Percentiles rank a stretch among this genome's conserved stretches.
These are phyloP conservation scores for Drosophila insularis DNA, from an alignment of 1,140 invertebrate genomes.

Conservation along the genomic window DNA sequence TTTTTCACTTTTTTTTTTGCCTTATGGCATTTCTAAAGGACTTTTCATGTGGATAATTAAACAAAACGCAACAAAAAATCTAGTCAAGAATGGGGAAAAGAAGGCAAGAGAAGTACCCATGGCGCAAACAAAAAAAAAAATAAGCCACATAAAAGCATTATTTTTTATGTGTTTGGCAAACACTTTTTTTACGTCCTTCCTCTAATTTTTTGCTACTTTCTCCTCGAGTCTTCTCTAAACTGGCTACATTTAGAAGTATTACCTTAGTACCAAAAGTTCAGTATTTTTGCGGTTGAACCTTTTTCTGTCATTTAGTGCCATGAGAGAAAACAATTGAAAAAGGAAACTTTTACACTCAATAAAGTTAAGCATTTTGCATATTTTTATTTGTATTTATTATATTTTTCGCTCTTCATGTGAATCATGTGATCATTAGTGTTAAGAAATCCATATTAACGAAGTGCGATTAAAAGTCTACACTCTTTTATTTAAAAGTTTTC, in stretches of 20 bases:
- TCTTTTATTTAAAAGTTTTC: no score
- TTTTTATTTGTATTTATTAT: no score
- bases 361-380: neutral
- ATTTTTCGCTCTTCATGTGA: no score
- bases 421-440: no score
- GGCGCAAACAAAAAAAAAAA: slow-evolving; percentile 21
- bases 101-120: slow-evolving; percentile 17
- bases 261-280: neutral
- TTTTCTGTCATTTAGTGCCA: neutral
- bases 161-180: slow-evolving; percentile 39
- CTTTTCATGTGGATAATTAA: slow-evolving; percentile 80
- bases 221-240: slow-evolving; percentile 17
- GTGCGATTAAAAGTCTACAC: no score
- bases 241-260: neutral
- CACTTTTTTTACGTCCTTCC: slow-evolving; percentile 9
- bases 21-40: slow-evolving; percentile 54
- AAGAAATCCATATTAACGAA: no score
- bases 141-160: slow-evolving; percentile 34
- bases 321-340: neutral
- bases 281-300: neutral
- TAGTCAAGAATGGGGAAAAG: slow-evolving; percentile 18
- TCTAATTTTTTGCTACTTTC: slow-evolving; percentile 35
- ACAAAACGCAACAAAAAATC: slow-evolving; percentile 61
- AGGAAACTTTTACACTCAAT: neutral
- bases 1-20: slow-evolving; percentile 21